phyloP scores from a whole-genome alignment of 2,797 vertebrate species.

The Rhadinocentrus ornatus region DNA sequence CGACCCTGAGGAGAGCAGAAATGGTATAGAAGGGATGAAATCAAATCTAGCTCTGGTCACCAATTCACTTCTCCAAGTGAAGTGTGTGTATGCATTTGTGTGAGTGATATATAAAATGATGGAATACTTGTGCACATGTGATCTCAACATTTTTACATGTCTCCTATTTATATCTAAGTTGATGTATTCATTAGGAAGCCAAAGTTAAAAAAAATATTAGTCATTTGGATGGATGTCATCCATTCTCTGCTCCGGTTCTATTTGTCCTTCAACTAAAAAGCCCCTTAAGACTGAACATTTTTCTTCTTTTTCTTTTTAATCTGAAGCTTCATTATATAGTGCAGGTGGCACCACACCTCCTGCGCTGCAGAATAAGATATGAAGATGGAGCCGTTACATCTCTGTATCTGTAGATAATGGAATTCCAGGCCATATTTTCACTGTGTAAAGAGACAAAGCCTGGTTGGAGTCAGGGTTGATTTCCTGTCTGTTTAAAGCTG shows the following conservation, averaged over 20 bases:
- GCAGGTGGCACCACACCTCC: slow-evolving; percentile 43
- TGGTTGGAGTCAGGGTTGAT: slow-evolving; percentile 65
- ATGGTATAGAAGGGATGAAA: slow-evolving; percentile 56
- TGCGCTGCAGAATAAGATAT: slow-evolving; percentile 55
- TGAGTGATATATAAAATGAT: slow-evolving; percentile 11
- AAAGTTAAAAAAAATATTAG: slow-evolving; percentile 41
- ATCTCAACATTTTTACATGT: slow-evolving; percentile 9
- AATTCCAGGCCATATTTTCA: slow-evolving; percentile 74
- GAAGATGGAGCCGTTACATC: slow-evolving; percentile 59
- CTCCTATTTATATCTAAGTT: slow-evolving; percentile 31
- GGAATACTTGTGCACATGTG: slow-evolving; percentile 16
- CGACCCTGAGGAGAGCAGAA: slow-evolving; percentile 50
- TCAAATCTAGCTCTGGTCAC: slow-evolving; percentile 71
- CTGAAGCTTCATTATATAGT: slow-evolving; percentile 23
- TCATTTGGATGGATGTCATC: slow-evolving; percentile 42
- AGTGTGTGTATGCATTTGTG: slow-evolving; percentile 14
- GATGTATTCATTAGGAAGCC: slow-evolving; percentile 45
- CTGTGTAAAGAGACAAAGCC: slow-evolving; percentile 72
- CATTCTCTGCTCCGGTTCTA: slow-evolving; percentile 28
- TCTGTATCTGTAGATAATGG: slow-evolving; percentile 68
- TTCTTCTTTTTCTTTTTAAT: slow-evolving; percentile 2
- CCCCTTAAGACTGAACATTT: slow-evolving; percentile 46
- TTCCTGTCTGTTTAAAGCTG: slow-evolving; percentile 63
- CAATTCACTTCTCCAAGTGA: slow-evolving; percentile 64
- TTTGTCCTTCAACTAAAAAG: slow-evolving; percentile 69